These are phyloP conservation scores for Pyralis farinalis DNA, from an alignment of 2,888 invertebrate genomes.

Conservation along the genomic window DNA sequence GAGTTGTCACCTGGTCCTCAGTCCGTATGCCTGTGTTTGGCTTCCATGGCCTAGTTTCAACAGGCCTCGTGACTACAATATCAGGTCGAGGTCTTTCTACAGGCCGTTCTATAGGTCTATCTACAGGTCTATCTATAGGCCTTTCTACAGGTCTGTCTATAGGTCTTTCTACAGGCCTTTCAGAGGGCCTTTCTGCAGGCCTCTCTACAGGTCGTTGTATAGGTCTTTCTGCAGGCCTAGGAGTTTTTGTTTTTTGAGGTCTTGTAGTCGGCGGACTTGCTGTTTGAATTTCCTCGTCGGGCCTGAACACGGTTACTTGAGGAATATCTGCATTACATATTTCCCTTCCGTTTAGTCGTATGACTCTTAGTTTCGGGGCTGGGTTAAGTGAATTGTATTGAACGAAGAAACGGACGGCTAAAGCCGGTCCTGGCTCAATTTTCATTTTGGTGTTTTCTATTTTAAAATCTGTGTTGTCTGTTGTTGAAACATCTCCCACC, in stretches of 20 bases:
- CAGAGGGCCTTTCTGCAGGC: no score
- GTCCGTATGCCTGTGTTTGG: constrained; percentile 29
- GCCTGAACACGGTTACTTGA: constrained; percentile 36
- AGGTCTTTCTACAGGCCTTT: no score
- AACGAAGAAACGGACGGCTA: constrained; percentile 81
- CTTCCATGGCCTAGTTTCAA: background rate
- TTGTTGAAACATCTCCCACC: constrained; percentile 80
- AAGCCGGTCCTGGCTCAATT: constrained; percentile 78
- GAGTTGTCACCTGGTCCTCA: constrained; percentile 41
- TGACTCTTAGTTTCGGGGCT: constrained; percentile 69
- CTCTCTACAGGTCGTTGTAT: no score
- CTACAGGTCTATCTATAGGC: no score
- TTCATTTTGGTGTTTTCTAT: constrained; percentile 80
- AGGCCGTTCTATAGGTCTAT: no score
- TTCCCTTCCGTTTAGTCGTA: constrained; percentile 80
- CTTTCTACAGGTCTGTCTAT: no score
- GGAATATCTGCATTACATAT: constrained; percentile 75
- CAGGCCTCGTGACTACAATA: background rate
- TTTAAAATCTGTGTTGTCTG: constrained; percentile 81
- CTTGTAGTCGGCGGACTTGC: background rate
- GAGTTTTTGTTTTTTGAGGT: constrained; percentile 1
- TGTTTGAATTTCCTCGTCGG: constrained; percentile 8
- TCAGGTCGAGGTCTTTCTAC: background rate
- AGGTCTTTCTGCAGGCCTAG: constrained; percentile 1
- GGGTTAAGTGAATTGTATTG: constrained; percentile 71